Conservation (phyloP, 2,888 invertebrate genomes). For the Onchidella celtica region DNA sequence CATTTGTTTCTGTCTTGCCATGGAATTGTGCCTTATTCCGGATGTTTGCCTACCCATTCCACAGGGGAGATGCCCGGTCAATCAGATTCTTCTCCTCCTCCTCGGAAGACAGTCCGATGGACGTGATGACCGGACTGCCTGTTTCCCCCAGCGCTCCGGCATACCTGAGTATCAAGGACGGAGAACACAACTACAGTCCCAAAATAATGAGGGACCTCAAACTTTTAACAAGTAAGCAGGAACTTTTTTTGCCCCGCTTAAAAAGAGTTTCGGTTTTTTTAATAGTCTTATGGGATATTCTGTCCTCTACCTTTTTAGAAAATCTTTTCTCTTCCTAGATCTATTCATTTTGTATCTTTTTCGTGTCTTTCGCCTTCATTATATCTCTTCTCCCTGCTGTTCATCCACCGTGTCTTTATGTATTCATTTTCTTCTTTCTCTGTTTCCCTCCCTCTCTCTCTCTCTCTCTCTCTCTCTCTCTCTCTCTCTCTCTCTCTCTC, state of each 20-base stretch:
- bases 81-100: constrained; percentile 16
- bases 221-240: constrained; percentile 2
- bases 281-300: too few species aligned
- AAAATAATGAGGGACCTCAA: constrained; percentile 39
- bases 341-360: too few species aligned
- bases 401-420: background rate
- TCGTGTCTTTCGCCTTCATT: too few species aligned
- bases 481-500: background rate
- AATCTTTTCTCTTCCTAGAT: too few species aligned
- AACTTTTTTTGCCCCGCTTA: background rate
- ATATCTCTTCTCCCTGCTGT: too few species aligned
- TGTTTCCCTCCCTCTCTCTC: background rate
- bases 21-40: background rate
- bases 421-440: background rate
- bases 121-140: constrained; percentile 58
- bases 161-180: constrained; percentile 61
- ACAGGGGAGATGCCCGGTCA: constrained; percentile 44
- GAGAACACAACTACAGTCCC: constrained; percentile 30
- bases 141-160: constrained; percentile 68
- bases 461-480: background rate
- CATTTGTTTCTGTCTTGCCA: too few species aligned
- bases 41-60: background rate
- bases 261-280: background rate
- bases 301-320: too few species aligned
- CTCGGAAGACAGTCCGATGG: constrained; percentile 46